These are phyloP conservation scores for Saccostrea glomerata DNA, from an alignment of 1,140 invertebrate genomes.

Conservation along the genomic window DNA sequence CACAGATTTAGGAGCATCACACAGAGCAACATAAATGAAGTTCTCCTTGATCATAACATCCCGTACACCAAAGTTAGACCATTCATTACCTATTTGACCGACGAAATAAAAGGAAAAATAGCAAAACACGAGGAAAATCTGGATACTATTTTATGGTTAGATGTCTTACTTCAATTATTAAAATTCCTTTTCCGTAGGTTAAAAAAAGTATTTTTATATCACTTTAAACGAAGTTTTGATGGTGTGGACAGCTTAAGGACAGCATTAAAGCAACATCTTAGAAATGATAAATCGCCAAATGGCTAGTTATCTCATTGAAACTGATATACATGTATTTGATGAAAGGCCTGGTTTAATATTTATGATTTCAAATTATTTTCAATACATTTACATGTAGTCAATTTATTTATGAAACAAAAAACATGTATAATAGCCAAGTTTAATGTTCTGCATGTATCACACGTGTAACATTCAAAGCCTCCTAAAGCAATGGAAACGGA, in stretches of 20 bases:
- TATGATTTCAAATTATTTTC: no score
- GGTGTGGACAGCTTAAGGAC: not conserved
- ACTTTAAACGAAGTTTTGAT: not conserved
- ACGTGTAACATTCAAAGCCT: no score
- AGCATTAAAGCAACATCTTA: no score
- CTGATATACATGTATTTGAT: no score
- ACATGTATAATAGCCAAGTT: no score
- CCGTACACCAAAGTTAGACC: conserved; percentile 71
- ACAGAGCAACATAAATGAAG: conserved; percentile 70
- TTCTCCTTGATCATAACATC: conserved; percentile 64
- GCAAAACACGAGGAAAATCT: conserved; percentile 66
- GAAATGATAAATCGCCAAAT: not conserved
- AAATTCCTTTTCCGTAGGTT: not conserved
- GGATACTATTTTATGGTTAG: conserved; percentile 75
- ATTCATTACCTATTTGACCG: conserved; percentile 62
- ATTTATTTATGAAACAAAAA: no score
- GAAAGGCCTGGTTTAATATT: no score
- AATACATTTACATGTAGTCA: no score
- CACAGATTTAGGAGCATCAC: conserved; percentile 62
- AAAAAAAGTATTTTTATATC: not conserved
- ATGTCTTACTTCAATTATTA: not conserved
- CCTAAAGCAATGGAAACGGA: no score
- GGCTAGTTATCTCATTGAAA: no score
- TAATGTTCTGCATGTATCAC: no score
- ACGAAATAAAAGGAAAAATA: conserved; percentile 66